Evolutionary conservation across 2,888 invertebrate species (phyloP), one percentile per base, ranked within the genome.

Genomic region (Ennomos erosarius): DNA sequence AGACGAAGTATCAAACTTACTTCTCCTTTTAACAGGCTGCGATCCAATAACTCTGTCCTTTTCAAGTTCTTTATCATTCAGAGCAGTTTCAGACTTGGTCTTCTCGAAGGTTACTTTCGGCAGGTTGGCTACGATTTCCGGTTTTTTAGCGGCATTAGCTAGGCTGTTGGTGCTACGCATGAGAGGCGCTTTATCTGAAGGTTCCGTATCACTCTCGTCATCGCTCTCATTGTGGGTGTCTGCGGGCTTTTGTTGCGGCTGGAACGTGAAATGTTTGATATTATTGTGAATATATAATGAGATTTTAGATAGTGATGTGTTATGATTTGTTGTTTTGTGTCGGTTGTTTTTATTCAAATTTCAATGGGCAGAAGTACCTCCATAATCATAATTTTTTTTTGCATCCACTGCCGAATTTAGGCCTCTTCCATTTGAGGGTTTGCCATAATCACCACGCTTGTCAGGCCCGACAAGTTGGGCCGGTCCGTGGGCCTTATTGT

Each of bases 1-100:
- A 26, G 6, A 0, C 26, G 6, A 26, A 36, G 26, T 44, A 62
- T 12, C 8, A 36, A 62, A 89, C 91, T 88, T 53, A 92, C 91
- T 92, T 84, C 92, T 77, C 67, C 92, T 78, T 64, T 92, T 93
- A 65, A 85, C 81, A 16, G 92, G 91, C 61, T 92, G 92, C 3
- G 87, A 76, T 44, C 82, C 87, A 62, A 87, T 79, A 46, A 87
- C 76, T 62, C 76, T 85, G 8, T 86, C 84, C 0, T 74, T 60
- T n/a, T 38, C 37, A 16, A 8, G 8, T 0, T 82, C 78, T 8
- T 68, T 76, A 6, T 71, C 75, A 42, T 74, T 70, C n/a, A 76
- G 62, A 0, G 70, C 69, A 0, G 73, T 69, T 51, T 81, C 79
- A 4, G 75, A 71, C 45, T 73, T 75, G n/a, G 73, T 76, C 62